Percentiles rank a stretch among this genome's conserved stretches.
Conservation (phyloP, 2,797 vertebrate genomes). For the Muraenolepis orangiensis region DNA sequence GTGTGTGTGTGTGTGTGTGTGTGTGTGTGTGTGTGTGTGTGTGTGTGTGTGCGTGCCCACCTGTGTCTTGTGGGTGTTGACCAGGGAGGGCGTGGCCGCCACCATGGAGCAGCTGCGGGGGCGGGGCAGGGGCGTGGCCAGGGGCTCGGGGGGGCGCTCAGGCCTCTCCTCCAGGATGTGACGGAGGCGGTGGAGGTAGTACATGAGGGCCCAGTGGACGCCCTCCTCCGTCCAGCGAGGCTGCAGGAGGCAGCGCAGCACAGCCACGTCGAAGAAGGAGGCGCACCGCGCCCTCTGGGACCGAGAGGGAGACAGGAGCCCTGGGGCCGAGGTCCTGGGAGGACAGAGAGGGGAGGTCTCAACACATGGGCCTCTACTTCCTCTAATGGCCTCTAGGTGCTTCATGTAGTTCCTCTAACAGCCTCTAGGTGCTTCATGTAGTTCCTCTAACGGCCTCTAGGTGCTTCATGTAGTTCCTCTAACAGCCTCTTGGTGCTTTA, state of each 20-base stretch:
- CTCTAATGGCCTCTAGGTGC: too few relatives aligned
- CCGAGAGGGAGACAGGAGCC: slow-evolving; percentile 67
- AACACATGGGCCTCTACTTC: too few relatives aligned
- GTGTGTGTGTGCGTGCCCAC: slow-evolving; percentile 46
- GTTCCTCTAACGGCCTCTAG: too few relatives aligned
- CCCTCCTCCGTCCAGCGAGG: slow-evolving; percentile 98
- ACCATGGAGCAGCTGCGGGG: slow-evolving; percentile 98
- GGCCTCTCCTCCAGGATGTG: slow-evolving; percentile 96
- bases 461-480: too few relatives aligned
- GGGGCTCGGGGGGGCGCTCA: slow-evolving; percentile 80
- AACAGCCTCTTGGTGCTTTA: too few relatives aligned
- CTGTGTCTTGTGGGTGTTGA: slow-evolving; percentile 98
- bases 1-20: slow-evolving; percentile 81
- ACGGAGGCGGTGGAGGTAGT: slow-evolving; percentile 88
- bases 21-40: not conserved
- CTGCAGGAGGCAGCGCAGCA: slow-evolving; percentile 94
- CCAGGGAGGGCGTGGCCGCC: slow-evolving; percentile 89
- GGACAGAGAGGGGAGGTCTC: not conserved
- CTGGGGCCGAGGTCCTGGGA: slow-evolving; percentile 66
- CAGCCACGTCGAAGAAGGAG: slow-evolving; percentile 95
- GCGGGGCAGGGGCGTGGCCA: slow-evolving; percentile 80
- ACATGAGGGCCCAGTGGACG: slow-evolving; percentile 96
- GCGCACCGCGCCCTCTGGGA: slow-evolving; percentile 90
- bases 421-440: too few relatives aligned
- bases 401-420: too few relatives aligned